These are phyloP conservation scores for Mnemiopsis leidyi DNA, from an alignment of 37 sponge, comb jelly and placozoan genomes.

Conservation along the genomic window DNA sequence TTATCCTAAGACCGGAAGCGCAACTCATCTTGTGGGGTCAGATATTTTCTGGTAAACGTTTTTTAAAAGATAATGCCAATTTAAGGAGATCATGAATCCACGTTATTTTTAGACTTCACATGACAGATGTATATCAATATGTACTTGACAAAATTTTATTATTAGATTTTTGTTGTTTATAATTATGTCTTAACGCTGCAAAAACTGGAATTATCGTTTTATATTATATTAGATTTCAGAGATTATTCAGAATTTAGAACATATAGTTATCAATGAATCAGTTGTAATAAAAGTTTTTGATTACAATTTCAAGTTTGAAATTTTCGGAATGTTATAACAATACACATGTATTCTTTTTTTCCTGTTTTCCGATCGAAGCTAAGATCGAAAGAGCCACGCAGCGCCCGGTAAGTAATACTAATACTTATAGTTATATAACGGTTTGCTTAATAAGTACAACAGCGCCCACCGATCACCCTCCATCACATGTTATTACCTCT, in stretches of 20 bases:
- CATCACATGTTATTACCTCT: no score
- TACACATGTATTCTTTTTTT: no score
- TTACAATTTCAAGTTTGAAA: constrained; percentile 10
- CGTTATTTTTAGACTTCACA: not conserved
- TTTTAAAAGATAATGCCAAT: no score
- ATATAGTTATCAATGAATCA: constrained; percentile 12
- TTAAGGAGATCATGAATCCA: not conserved
- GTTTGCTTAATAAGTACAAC: no score
- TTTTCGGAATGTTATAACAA: not conserved
- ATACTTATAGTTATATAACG: no score
- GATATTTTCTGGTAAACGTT: no score
- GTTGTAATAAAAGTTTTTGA: constrained; percentile 63
- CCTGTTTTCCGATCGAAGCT: no score
- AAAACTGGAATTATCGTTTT: not conserved
- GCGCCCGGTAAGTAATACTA: no score
- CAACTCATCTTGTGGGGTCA: no score
- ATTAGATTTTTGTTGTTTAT: not conserved
- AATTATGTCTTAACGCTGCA: not conserved
- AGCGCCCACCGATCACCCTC: no score
- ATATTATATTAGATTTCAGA: not conserved
- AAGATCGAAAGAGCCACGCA: no score
- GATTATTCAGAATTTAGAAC: not conserved
- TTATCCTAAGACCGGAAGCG: no score
- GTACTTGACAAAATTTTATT: not conserved
- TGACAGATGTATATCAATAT: not conserved